Evolutionary conservation across 2,113 vertebrate species (phyloP), one percentile per base, ranked within the genome.

Genomic region (Strix uralensis): DNA sequence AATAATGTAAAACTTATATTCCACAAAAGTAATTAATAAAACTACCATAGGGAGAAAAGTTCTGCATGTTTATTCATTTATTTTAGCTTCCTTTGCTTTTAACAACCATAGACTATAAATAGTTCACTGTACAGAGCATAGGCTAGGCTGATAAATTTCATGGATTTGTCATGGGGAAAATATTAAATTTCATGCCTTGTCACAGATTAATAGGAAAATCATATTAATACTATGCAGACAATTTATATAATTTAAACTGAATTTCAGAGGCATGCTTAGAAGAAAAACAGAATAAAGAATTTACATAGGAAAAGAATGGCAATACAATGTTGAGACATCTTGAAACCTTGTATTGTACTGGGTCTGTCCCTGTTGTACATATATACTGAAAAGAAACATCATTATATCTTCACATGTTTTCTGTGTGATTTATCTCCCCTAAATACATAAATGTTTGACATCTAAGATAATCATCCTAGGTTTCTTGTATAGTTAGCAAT

Each of bases 101-200:
- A 94, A 81, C 63, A 92, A 18, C 14, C 61, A 58, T 25, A 85
- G 21, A 30, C 61, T 81, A 72, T 75, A 91, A 95, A 72, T 26
- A 91, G 88, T 74, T 88, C 51, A 59, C 55, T 90, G 36, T 81
- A 84, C 27, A 84, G 44, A 71, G 27, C 52, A 72, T 40, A 63
- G 65, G 17, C 59, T 71, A 87, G 44, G 73, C 36, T 92, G 92
- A 92, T 72, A 87, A 87, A 84, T 94, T 93, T 92, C 73, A 91
- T 89, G 83, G 85, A 30, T 81, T 95, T 86, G n/a, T 90, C 82
- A 86, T 79, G 47, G 65, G 32, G 57, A 95, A 96, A 95, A 89
- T 92, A 54, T 46, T 93, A 81, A 63, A 86, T 96, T 72, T 96
- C 70, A 87, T 87, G 82, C 57, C 44, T 72, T 96, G 27, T 61